phyloP scores from a whole-genome alignment of 2,888 invertebrate genomes.

The Drosophila koepferae region DNA sequence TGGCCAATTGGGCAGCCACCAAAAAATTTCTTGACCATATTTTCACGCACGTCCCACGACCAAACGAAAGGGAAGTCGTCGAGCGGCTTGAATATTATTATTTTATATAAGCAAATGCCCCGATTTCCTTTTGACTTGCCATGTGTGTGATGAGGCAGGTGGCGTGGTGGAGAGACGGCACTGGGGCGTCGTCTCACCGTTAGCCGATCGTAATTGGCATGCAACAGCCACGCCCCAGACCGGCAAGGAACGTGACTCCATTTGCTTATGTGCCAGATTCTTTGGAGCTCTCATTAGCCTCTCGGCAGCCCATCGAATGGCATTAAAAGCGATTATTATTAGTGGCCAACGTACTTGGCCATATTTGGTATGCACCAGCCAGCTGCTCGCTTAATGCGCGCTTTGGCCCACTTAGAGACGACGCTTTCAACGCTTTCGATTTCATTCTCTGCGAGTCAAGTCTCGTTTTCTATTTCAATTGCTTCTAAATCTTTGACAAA shows the following conservation, averaged over 20 bases:
- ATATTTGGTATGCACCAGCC: constrained; percentile 73
- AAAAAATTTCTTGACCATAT: constrained; percentile 76
- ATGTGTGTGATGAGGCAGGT: background rate
- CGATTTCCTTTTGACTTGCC: constrained; percentile 53
- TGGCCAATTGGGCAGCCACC: constrained; percentile 1
- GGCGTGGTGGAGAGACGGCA: background rate
- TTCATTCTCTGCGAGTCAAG: constrained; percentile 66
- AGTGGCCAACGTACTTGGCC: constrained; percentile 47
- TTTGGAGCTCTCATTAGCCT: constrained; percentile 38
- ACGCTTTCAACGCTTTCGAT: constrained; percentile 75
- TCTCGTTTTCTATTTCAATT: constrained; percentile 77
- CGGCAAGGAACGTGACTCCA: constrained; percentile 62
- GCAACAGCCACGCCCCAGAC: constrained; percentile 53
- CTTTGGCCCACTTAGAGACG: constrained; percentile 72
- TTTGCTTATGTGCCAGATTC: constrained; percentile 70
- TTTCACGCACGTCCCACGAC: constrained; percentile 69
- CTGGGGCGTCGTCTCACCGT: constrained; percentile 46
- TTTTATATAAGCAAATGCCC: constrained; percentile 80
- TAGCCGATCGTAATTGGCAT: constrained; percentile 73
- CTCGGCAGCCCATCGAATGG: constrained; percentile 50
- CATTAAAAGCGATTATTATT: constrained; percentile 62
- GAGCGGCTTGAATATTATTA: constrained; percentile 66
- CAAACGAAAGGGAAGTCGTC: constrained; percentile 83
- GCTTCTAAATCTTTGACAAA: constrained; percentile 74
- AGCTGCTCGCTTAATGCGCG: constrained; percentile 69